phyloP scores from a whole-genome alignment of 1,140 invertebrate species.

The Chironomus striatipennis region DNA sequence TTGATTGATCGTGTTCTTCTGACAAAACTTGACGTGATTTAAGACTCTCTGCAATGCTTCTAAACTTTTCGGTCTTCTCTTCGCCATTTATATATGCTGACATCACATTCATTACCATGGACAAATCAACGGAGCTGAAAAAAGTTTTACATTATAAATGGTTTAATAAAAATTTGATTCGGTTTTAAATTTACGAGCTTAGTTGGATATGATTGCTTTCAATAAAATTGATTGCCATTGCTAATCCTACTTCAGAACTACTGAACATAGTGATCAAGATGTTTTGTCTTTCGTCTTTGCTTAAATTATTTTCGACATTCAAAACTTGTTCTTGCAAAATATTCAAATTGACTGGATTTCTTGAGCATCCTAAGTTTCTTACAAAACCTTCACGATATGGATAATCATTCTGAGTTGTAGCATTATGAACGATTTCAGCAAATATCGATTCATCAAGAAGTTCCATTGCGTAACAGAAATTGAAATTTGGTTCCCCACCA shows the following conservation, averaged over 20 bases:
- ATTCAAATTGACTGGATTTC: neutral
- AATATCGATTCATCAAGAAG: neutral
- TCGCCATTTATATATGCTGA: neutral
- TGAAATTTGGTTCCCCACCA: neutral
- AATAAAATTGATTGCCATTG: neutral
- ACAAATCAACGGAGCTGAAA: neutral
- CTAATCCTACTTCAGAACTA: neutral
- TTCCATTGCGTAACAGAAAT: neutral
- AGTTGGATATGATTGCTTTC: neutral
- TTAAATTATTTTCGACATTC: neutral
- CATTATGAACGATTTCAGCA: neutral
- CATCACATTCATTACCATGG: neutral
- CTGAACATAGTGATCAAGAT: neutral
- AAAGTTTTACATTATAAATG: neutral
- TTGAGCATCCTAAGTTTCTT: neutral
- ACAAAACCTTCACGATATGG: neutral
- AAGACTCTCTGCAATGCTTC: neutral
- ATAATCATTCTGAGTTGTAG: neutral
- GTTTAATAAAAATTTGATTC: neutral
- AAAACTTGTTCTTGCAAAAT: neutral
- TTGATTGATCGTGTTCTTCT: neutral
- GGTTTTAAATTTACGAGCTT: too few species aligned
- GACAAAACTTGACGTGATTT: neutral
- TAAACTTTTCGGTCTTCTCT: neutral
- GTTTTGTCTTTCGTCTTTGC: neutral